phyloP scores from a whole-genome alignment of 2,888 invertebrate species.

The Acanthoscelides obtectus region DNA sequence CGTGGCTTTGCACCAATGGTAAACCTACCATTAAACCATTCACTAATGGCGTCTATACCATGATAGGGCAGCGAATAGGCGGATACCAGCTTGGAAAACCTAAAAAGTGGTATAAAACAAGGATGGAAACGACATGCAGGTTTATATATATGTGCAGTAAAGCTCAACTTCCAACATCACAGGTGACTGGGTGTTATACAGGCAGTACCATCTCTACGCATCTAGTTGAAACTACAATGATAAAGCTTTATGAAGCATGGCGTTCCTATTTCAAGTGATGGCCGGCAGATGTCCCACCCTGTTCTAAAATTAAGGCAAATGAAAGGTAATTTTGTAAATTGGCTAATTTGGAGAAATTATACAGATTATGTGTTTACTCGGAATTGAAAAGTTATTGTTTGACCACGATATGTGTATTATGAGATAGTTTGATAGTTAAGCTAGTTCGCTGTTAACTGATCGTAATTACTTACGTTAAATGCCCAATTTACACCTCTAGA shows the following conservation, averaged over 20 bases:
- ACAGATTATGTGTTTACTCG: background rate
- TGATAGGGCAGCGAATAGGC: conserved; percentile 33
- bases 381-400: background rate
- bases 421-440: background rate
- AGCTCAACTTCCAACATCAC: background rate
- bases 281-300: conserved; percentile 14
- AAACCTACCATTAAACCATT: conserved; percentile 40
- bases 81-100: conserved; percentile 12
- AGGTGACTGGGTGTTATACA: background rate
- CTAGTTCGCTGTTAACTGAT: background rate
- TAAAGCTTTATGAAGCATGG: background rate
- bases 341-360: conserved; percentile 16
- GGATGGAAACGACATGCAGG: background rate
- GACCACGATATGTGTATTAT: background rate
- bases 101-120: background rate
- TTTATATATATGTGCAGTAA: background rate
- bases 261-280: conserved; percentile 3
- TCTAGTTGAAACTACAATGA: background rate
- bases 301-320: conserved; percentile 10
- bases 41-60: conserved; percentile 40
- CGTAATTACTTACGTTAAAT: conserved; percentile 5
- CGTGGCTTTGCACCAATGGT: conserved; percentile 37
- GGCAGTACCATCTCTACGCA: background rate
- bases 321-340: conserved; percentile 15
- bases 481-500: conserved; percentile 16